A percentile compares a stretch with the other conserved stretches of the same genome.
Evolutionary conservation across 2,113 vertebrate genomes (phyloP).

Genomic region (Odocoileus virginianus): DNA sequence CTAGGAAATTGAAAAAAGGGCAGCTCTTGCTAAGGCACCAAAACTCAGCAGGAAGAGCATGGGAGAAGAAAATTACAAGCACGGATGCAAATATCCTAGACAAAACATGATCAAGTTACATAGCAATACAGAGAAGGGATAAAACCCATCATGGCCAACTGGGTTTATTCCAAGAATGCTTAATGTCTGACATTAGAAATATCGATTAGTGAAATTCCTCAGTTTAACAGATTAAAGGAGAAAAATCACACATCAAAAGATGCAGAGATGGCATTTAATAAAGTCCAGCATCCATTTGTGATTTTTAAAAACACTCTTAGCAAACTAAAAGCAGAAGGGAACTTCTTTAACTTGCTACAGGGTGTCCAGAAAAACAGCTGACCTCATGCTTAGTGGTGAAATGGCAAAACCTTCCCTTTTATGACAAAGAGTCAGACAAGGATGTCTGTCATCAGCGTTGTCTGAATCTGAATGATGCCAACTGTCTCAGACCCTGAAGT

Average conservation of each 20-base stretch:
- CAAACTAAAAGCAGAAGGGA: background rate
- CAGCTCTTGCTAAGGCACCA: background rate
- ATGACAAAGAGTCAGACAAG: background rate
- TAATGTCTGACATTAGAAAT: background rate
- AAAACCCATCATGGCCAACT: background rate
- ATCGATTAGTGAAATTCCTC: background rate
- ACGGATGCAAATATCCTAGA: background rate
- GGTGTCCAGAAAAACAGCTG: background rate
- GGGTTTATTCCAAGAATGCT: background rate
- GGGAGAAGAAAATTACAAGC: background rate
- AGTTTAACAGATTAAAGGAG: background rate
- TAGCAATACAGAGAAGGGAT: background rate
- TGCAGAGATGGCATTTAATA: background rate
- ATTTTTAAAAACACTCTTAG: background rate
- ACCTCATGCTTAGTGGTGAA: background rate
- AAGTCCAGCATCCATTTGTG: background rate
- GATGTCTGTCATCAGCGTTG: background rate
- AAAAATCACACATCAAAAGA: background rate
- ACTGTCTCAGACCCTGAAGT: background rate
- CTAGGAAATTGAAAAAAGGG: background rate
- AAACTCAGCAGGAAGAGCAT: background rate
- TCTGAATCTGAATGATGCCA: background rate
- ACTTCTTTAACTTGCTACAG: background rate
- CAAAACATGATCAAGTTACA: background rate
- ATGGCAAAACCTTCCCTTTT: background rate